Conservation (phyloP, 2,113 vertebrate genomes). For the Tiliqua scincoides region DNA sequence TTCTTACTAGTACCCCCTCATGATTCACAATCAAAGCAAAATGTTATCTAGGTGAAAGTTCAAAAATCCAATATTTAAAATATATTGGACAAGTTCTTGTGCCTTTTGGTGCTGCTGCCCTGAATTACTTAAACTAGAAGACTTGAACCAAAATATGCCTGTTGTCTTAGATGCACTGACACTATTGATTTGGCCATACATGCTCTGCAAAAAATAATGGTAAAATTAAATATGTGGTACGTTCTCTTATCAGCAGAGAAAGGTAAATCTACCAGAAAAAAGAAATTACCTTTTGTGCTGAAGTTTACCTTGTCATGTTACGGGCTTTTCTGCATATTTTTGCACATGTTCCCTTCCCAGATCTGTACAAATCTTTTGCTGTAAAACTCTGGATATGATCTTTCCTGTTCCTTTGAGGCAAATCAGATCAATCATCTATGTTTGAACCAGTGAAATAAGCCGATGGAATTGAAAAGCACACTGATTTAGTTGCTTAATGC, state of each 20-base stretch:
- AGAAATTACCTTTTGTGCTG: neutral
- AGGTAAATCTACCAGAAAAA: conserved; percentile 1
- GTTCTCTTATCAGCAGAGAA: conserved; percentile 39
- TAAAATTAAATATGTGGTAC: conserved; percentile 61
- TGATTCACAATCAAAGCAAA: conserved; percentile 48
- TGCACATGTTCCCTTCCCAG: conserved; percentile 7
- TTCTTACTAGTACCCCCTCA: conserved; percentile 36
- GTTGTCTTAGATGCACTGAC: conserved; percentile 45
- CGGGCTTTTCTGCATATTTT: conserved; percentile 25
- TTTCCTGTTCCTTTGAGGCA: conserved; percentile 32
- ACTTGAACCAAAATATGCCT: conserved; percentile 57
- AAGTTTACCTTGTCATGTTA: conserved; percentile 13
- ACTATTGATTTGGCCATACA: conserved; percentile 40
- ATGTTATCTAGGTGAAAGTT: conserved; percentile 67
- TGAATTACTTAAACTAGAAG: conserved; percentile 59
- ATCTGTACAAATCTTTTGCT: conserved; percentile 31
- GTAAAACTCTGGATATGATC: conserved; percentile 35
- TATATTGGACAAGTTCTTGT: conserved; percentile 46
- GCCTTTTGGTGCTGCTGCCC: conserved; percentile 38
- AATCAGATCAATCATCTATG: conserved; percentile 18
- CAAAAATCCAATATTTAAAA: conserved; percentile 52
- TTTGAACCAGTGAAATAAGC: neutral
- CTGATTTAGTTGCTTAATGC: neutral
- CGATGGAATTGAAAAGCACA: neutral
- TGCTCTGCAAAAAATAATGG: conserved; percentile 65